Base-by-base conservation (phyloP, 2,113 vertebrate species). In the Oriolus oriolus region DNA sequence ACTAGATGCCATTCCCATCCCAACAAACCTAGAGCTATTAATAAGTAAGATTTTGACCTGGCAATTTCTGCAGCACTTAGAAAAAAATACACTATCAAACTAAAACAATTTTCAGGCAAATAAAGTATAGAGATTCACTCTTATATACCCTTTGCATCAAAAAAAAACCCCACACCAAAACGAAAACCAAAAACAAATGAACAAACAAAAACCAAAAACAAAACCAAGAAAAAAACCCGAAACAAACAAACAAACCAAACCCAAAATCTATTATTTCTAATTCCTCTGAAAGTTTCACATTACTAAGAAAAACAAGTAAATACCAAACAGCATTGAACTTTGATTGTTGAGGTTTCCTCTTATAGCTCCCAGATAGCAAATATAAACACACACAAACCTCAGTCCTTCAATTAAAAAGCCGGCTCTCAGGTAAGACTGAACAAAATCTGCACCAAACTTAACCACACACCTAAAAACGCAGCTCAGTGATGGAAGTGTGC, bases 11-110 rank as follows among this genome's bases (percentile, higher is more conserved):
- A 91, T 84, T 84, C 74, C 42, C 82, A 79, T 73, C 78, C 52
- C 74, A 84, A 82, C 33, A 93, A 93, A 88, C 13, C 22, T 66
- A 86, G 35, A 66, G 33, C 63, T 96, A 94, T 70, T 93, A 91
- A 93, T 77, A 93, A 49, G 14, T 18, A 66, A 57, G 3, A 6
- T 59, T 94, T 95, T 74, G 49, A 27, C 49, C 52, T 63, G 47
- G 12, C 2, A 80, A 74, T 19, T 90, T 86, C 50, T 85, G 56
- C 35, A 96, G 69, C 24, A 37, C 42, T 64, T 80, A 19, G 16
- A 12, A 89, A 96, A 96, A 87, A 78, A 54, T 12, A 24, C 24
- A 22, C 28, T 44, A 61, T 69, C 50, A 53, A 77, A 35, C n/a
- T 64, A 73, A 14, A 78, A 24, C 14, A 57, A 69, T 57, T 83